A percentile compares a stretch with the other conserved stretches of the same genome.
Conservation (phyloP, 2,888 invertebrate genomes). For the Tigriopus californicus region DNA sequence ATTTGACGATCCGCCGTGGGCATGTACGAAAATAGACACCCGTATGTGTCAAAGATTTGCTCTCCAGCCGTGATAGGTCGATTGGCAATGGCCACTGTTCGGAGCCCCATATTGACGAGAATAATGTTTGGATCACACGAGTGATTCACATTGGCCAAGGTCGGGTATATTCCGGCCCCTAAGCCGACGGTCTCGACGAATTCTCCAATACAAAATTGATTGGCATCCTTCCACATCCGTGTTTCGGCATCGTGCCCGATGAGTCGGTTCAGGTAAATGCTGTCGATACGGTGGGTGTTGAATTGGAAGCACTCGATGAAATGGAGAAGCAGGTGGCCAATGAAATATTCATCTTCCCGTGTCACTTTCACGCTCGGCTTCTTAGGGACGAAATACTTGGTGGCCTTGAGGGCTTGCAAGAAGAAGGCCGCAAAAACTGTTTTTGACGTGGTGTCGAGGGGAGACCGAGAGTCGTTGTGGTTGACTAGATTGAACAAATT, state of each 20-base stretch:
- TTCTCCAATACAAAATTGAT: constrained; percentile 8
- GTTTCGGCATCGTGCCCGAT: constrained; percentile 13
- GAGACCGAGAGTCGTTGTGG: constrained; percentile 4
- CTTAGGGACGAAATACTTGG: background rate
- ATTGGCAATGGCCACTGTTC: constrained; percentile 8
- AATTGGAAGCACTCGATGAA: constrained; percentile 12
- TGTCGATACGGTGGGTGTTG: constrained; percentile 9
- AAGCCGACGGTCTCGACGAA: constrained; percentile 7
- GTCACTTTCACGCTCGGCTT: background rate
- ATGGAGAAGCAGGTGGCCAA: constrained; percentile 8
- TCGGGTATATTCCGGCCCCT: constrained; percentile 13
- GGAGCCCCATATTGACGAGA: background rate
- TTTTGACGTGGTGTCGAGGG: constrained; percentile 7
- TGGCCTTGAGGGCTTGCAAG: background rate
- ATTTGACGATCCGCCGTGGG: background rate
- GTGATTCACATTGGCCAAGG: constrained; percentile 13
- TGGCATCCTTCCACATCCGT: constrained; percentile 9
- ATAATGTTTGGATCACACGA: constrained; percentile 15
- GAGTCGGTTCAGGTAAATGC: constrained; percentile 6
- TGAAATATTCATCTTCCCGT: constrained; percentile 2
- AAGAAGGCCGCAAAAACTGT: constrained; percentile 10
- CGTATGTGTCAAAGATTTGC: constrained; percentile 12
- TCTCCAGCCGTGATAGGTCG: constrained; percentile 4
- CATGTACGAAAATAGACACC: constrained; percentile 3
- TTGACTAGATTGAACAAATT: constrained; percentile 8